Percentiles rank a stretch among this genome's conserved stretches.
phyloP scores from a whole-genome alignment of 2,888 invertebrate species.

The Slavum lentiscoides region DNA sequence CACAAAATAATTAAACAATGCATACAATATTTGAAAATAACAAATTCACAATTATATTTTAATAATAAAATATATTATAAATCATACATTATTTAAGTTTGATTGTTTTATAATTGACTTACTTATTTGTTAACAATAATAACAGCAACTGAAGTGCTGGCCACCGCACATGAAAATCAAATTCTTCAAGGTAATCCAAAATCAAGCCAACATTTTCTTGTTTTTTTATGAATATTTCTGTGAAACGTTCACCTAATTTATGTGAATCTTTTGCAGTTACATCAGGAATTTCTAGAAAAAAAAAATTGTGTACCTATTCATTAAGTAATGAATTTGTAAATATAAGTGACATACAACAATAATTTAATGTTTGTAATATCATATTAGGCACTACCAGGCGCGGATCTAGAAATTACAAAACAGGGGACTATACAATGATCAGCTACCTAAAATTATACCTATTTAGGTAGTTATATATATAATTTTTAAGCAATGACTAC shows the following conservation, averaged over 20 bases:
- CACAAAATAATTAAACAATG: too few species aligned
- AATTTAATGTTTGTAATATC: not conserved
- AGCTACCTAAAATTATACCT: too few species aligned
- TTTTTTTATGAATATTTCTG: constrained; percentile 94
- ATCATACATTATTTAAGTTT: not conserved
- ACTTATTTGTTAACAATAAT: constrained; percentile 77
- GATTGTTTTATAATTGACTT: constrained; percentile 54
- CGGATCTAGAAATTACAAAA: too few species aligned
- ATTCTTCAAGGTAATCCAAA: constrained; percentile 86
- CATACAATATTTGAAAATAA: not conserved
- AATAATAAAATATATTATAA: not conserved
- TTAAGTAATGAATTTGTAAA: too few species aligned
- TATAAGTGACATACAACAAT: not conserved
- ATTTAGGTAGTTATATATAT: too few species aligned
- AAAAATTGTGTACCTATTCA: not conserved
- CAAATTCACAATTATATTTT: not conserved
- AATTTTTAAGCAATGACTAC: too few species aligned
- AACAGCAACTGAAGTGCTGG: constrained; percentile 87
- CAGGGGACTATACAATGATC: too few species aligned
- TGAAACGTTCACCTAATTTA: constrained; percentile 89
- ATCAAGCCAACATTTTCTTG: constrained; percentile 80
- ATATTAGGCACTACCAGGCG: not conserved
- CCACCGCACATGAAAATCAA: constrained; percentile 90
- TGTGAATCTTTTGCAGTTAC: constrained; percentile 59
- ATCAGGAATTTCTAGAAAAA: constrained; percentile 58